Evolutionary conservation across 2,113 vertebrate species (phyloP), one percentile per base, ranked within the genome.

Genomic region (Paramisgurnus dabryanus): DNA sequence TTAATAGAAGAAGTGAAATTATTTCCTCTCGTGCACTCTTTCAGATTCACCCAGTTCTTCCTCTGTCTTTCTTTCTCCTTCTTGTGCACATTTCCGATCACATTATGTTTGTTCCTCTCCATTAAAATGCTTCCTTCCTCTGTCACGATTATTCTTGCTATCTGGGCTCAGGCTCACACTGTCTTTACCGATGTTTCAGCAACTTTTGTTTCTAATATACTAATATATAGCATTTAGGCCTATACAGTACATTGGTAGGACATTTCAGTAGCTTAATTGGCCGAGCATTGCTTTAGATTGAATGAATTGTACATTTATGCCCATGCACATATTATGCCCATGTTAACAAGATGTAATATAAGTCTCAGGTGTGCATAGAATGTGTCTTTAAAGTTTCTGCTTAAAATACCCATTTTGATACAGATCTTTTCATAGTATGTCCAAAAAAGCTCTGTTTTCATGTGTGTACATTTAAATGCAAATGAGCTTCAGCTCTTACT

Each of bases 1-100:
- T 98, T 96, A 97, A 96, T 96, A 95, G 94, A 95, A 96, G 95
- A 95, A 95, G 93, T 95, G 93, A 95, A 97, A 97, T 96, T 93
- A 95, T 87, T 95, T 87, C 84, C 93, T 12, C 50, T 61, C 78
- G 84, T 82, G 82, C 89, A 82, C 80, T 84, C 84, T 88, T 84
- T 88, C 83, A 84, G 67, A 80, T 85, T 53, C 76, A 67, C 69
- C 78, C 65, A 64, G 74, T 73, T 90, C 93, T 90, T 45, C 43
- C 65, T 58, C 17, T 18, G 5, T 58, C n/a, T 18, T 58, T 53
- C 11, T 58, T 58, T 53, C 11, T 53, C 3, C 1, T 82, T 76
- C 85, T 80, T 73, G 50, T 45, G 27, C 80, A 87, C 84, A 71
- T 84, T 88, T 85, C 87, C 90, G 88, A 92, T 94, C 91, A 84